A percentile compares a stretch with the other conserved stretches of the same genome.
phyloP scores from a whole-genome alignment of 37 sponge, comb jelly and placozoan species.

The Bolinopsis microptera region DNA sequence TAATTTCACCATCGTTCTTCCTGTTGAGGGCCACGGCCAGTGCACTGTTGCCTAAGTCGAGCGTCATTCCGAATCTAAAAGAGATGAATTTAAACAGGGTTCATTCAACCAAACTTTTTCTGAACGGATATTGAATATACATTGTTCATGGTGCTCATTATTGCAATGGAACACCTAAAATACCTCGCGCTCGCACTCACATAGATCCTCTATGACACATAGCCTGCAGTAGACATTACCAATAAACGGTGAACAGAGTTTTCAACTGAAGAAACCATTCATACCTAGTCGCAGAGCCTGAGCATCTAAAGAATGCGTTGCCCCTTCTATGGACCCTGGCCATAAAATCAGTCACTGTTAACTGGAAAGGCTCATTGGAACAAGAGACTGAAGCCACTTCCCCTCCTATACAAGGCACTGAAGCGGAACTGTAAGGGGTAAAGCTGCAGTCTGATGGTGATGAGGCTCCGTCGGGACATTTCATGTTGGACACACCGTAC shows the following conservation, averaged over 20 bases:
- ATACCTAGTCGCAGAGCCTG: neutral
- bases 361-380: neutral
- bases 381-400: neutral
- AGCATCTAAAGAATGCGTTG: neutral
- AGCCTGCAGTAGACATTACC: too few species aligned
- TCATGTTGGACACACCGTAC: neutral
- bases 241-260: too few species aligned
- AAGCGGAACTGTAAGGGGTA: neutral
- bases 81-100: too few species aligned
- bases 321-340: neutral
- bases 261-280: too few species aligned
- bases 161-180: too few species aligned
- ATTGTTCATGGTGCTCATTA: too few species aligned
- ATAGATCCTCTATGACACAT: too few species aligned
- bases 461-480: neutral
- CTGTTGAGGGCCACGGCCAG: neutral
- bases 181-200: too few species aligned
- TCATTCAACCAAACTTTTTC: too few species aligned
- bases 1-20: neutral
- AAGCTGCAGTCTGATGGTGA: neutral
- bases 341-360: neutral
- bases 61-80: neutral
- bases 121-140: too few species aligned
- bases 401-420: neutral
- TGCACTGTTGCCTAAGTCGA: neutral